A percentile compares a stretch with the other conserved stretches of the same genome.
phyloP scores from a whole-genome alignment of 1,140 invertebrate species.

The Drosophila ficusphila region DNA sequence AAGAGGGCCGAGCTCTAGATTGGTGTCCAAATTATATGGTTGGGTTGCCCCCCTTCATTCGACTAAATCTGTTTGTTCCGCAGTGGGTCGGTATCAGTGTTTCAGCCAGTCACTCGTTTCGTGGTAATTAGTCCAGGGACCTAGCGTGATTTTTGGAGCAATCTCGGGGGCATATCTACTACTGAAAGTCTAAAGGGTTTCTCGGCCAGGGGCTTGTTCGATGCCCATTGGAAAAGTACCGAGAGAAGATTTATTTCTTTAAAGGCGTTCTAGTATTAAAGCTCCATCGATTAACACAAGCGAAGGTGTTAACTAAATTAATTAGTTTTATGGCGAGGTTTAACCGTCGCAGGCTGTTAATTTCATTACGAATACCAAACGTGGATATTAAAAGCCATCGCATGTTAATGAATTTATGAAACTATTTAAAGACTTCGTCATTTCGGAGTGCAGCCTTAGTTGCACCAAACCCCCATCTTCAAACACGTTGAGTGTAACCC shows the following conservation, averaged over 20 bases:
- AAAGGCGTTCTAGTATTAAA: slow-evolving; percentile 49
- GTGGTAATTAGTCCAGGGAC: slow-evolving; percentile 29
- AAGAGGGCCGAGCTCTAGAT: slow-evolving; percentile 23
- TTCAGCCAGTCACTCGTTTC: slow-evolving; percentile 36
- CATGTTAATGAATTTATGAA: slow-evolving; percentile 30
- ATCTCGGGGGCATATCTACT: slow-evolving; percentile 32
- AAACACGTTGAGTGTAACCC: slow-evolving; percentile 1
- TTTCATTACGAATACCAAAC: slow-evolving; percentile 29
- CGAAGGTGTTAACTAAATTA: slow-evolving; percentile 70
- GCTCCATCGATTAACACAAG: slow-evolving; percentile 48
- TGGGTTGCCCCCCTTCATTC: slow-evolving; percentile 6
- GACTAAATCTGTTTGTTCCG: slow-evolving; percentile 18
- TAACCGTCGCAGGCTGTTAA: slow-evolving; percentile 36
- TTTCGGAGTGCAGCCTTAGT: slow-evolving; percentile 3
- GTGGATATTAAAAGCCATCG: slow-evolving; percentile 3
- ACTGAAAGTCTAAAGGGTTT: slow-evolving; percentile 14
- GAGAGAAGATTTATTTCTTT: slow-evolving; percentile 17
- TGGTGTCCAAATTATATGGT: slow-evolving; percentile 44
- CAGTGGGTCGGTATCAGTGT: slow-evolving; percentile 21
- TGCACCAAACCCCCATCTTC: not conserved
- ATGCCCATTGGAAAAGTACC: slow-evolving; percentile 40
- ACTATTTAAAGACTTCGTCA: slow-evolving; percentile 25
- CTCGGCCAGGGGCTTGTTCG: slow-evolving; percentile 27
- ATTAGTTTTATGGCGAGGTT: slow-evolving; percentile 14
- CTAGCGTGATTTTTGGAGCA: slow-evolving; percentile 33